Evolutionary conservation across 2,888 invertebrate genomes (phyloP).

Genomic region (Brachyptera risi): DNA sequence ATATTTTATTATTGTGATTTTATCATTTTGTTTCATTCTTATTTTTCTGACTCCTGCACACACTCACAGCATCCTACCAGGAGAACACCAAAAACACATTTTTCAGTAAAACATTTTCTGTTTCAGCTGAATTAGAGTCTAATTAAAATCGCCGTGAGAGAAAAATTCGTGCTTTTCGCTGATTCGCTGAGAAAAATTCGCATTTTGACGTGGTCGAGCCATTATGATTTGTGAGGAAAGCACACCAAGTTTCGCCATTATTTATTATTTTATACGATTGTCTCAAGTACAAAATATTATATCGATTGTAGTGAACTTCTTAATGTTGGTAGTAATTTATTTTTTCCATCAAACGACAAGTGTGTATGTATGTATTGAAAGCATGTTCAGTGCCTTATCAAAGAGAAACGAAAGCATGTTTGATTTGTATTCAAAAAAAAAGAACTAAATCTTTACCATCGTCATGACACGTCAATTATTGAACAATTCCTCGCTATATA

Average conservation of each 20-base stretch:
- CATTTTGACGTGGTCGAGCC: background rate
- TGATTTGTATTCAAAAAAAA: too few relatives aligned
- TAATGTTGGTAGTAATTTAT: background rate
- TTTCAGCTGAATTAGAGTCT: slow-evolving; percentile 12
- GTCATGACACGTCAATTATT: too few relatives aligned
- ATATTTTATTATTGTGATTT: background rate
- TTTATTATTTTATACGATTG: background rate
- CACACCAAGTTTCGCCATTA: background rate
- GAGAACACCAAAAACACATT: too few relatives aligned
- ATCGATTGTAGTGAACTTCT: slow-evolving; percentile 6
- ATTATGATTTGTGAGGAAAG: background rate
- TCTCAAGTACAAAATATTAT: slow-evolving; percentile 5
- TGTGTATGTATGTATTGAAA: background rate
- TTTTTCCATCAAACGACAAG: background rate
- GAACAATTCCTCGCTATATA: too few relatives aligned
- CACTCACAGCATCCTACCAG: background rate
- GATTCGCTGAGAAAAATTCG: background rate
- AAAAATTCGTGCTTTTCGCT: too few relatives aligned
- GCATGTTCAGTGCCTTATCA: background rate
- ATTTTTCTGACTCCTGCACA: background rate
- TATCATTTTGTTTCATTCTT: background rate
- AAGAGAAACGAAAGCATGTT: background rate
- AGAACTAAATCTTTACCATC: too few relatives aligned
- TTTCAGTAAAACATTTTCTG: slow-evolving; percentile 1
- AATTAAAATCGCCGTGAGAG: background rate